Evolutionary conservation across 2,113 vertebrate species (phyloP), one percentile per base, ranked within the genome.

Genomic region (Sula dactylatra): DNA sequence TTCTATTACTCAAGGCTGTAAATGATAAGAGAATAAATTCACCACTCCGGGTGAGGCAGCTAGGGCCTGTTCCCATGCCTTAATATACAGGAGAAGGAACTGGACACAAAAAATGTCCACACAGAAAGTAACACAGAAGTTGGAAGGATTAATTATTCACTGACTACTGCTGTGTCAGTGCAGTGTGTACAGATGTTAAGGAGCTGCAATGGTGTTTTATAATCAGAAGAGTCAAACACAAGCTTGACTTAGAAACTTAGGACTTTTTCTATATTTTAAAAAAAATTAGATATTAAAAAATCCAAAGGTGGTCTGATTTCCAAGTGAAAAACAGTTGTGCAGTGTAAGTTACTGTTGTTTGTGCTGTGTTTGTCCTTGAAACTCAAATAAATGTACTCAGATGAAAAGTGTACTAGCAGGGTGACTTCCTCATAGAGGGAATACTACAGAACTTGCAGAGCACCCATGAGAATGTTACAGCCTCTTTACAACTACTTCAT

Each of bases 201-300:
- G 56, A 86, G 52, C 42, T 49, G 67, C 47, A 58, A 47, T 49
- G 74, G 67, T 32, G 5, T 52, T 81, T 77, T 77, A 45, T 31
- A 73, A 56, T 34, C 36, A 70, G 44, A 80, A 88, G 26, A 88
- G 52, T 55, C 11, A 38, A 38, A 47, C 42, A 73, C 19, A 73
- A 45, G 42, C 42, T 42, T 42, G 42, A 55, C 24, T 44, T 59
- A 49, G 21, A 50, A 82, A 82, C 50, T 85, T 44, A 76, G 27
- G 16, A 62, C 47, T 2, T 0, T 3, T 66, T 67, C 14, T n/a
- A 7, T 40, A 11, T 27, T 40, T 61, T 14, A 22, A 0, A 10
- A 45, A 70, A 55, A 65, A 13, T 8, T 8, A 71, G 9, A 6
- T 47, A 67, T 54, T 58, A 54, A 92, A 89, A 66, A 40, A 6